Base-by-base conservation (phyloP, 2,888 invertebrate species). In the Phytoseiulus persimilis region DNA sequence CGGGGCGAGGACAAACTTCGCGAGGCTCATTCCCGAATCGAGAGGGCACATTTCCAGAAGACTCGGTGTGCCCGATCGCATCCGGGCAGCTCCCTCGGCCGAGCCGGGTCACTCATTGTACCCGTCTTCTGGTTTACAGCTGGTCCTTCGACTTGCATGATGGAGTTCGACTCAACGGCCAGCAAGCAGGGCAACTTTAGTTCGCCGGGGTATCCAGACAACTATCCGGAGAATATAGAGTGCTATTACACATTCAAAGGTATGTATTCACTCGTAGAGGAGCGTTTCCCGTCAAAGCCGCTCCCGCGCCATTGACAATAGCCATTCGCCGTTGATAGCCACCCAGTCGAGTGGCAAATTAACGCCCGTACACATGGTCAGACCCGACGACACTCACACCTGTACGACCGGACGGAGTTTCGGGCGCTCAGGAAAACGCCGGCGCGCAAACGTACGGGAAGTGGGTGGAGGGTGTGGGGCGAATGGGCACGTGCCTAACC, bases 181-280 rank as follows among this genome's bases (percentile, higher is more conserved):
- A 90, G 90, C 84, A 91, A 91, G 90, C 87, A 89, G 32, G 92
- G 92, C 0, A 92, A 92, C 90, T 92, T 92, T 83, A 91, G 92
- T 2, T 92, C 92, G 0, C 92, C 92, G 14, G 91, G 91, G 6
- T 92, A 91, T 91, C 92, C 92, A 2, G 90, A 90, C 33, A 91
- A 91, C n/a, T 92, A 92, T 90, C 91, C 92, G 2, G 91, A 91
- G n/a, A 92, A 92, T 90, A 91, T 92, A 0, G 91, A 91, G 32
- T 92, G 92, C 90, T 91, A 90, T 83, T 92, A 92, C 90, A 90
- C 91, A 46, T 91, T 92, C 90, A 90, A 91, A 87, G 87, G 87
- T 87, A 87, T 9, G 65, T 3, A 6, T 14, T 65, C 39, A 9
- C 39, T 39, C 18, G 23, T 2, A 23, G 65, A 65, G 2, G 18